These are phyloP conservation scores for Hydrocynus forskahlii DNA, from an alignment of 2,797 vertebrate genomes.

Conservation along the genomic window DNA sequence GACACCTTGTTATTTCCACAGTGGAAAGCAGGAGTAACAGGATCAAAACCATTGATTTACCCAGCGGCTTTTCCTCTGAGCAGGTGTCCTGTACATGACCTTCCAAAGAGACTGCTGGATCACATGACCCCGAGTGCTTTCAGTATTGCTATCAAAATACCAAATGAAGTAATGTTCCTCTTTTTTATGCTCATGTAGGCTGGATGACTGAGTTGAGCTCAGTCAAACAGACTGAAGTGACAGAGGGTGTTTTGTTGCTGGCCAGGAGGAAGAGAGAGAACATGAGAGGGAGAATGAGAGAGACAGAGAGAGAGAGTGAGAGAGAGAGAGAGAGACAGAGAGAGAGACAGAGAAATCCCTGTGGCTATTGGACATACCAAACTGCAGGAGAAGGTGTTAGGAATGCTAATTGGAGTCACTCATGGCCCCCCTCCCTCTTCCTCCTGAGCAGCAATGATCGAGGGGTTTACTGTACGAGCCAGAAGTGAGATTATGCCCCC, in stretches of 20 bases:
- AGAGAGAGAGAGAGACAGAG: slow-evolving; percentile 6
- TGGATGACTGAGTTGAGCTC: slow-evolving; percentile 56
- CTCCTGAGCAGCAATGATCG: slow-evolving; percentile 58
- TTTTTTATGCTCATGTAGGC: slow-evolving; percentile 59
- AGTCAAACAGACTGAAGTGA: slow-evolving; percentile 20
- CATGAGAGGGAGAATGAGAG: slow-evolving; percentile 52
- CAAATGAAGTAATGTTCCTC: slow-evolving; percentile 75
- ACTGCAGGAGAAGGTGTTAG: slow-evolving; percentile 69
- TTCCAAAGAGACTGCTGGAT: slow-evolving; percentile 68
- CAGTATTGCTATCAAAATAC: slow-evolving; percentile 64
- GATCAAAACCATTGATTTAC: slow-evolving; percentile 35
- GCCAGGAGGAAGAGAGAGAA: slow-evolving; percentile 50
- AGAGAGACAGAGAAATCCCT: slow-evolving; percentile 57
- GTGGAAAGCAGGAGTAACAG: slow-evolving; percentile 22
- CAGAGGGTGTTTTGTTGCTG: slow-evolving; percentile 31
- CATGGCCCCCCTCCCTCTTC: slow-evolving; percentile 56
- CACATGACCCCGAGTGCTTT: slow-evolving; percentile 71
- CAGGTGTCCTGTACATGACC: slow-evolving; percentile 78
- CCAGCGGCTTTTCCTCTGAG: slow-evolving; percentile 50
- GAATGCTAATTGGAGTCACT: slow-evolving; percentile 75
- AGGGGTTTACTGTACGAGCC: slow-evolving; percentile 65
- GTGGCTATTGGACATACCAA: slow-evolving; percentile 63
- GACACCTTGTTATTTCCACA: slow-evolving; percentile 8
- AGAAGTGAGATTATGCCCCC: slow-evolving; percentile 74
- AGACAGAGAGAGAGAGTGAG: slow-evolving; percentile 49